Percentiles rank a stretch among this genome's conserved stretches.
Conservation (phyloP, 2,888 invertebrate species). For the Eupithecia exiguata region DNA sequence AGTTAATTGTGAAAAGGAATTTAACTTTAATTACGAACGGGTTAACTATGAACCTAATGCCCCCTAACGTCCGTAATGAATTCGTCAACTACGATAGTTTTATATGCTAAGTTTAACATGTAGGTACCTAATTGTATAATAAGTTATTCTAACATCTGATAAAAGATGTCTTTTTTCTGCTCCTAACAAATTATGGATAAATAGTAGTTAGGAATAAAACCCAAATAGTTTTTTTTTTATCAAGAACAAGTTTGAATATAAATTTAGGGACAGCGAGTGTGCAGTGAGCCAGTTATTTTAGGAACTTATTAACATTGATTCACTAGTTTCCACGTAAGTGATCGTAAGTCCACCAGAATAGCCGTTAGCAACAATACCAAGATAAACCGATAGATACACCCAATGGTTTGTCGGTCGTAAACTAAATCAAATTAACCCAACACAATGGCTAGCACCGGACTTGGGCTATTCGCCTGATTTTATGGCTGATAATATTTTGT, state of each 20-base stretch:
- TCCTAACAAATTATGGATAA: background rate
- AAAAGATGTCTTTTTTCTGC: background rate
- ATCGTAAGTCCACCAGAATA: constrained; percentile 23
- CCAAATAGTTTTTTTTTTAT: no score
- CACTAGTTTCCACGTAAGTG: constrained; percentile 9
- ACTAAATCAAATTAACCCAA: constrained; percentile 45
- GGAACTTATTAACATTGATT: constrained; percentile 1
- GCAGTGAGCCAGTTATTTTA: background rate
- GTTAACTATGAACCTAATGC: no score
- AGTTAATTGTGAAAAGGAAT: no score
- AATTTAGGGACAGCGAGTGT: no score
- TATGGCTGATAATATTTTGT: constrained; percentile 42
- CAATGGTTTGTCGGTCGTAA: constrained; percentile 47
- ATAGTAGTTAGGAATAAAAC: background rate
- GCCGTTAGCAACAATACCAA: constrained; percentile 28
- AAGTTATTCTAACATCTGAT: no score
- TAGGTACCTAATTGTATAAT: no score
- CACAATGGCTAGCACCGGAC: constrained; percentile 45
- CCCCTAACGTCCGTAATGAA: no score
- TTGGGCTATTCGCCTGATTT: constrained; percentile 39
- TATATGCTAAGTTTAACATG: no score
- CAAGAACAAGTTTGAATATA: no score
- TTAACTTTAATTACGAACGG: no score
- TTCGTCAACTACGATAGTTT: no score
- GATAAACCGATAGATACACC: constrained; percentile 41